Percentiles rank a stretch among this genome's conserved stretches.
Conservation (phyloP, 2,113 vertebrate species). For the Paralichthys olivaceus region DNA sequence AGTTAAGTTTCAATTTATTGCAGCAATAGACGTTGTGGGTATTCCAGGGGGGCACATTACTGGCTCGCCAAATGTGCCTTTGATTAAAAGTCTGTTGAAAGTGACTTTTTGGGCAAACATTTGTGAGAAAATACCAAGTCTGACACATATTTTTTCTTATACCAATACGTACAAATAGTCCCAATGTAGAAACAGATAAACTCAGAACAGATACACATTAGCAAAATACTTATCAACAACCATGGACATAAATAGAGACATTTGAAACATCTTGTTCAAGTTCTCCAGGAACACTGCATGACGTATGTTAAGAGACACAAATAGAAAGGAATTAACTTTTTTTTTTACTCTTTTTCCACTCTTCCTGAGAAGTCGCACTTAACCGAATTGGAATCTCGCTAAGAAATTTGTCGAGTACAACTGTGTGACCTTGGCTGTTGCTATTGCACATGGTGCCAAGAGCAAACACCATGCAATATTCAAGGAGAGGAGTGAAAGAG, state of each 20-base stretch:
- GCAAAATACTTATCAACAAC: not conserved
- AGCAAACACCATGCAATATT: constrained; percentile 2
- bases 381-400: too few species aligned
- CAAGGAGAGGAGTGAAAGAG: not conserved
- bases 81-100: not conserved
- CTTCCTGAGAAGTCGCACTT: not conserved
- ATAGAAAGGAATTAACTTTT: too few species aligned
- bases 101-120: not conserved
- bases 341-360: not conserved
- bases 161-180: not conserved
- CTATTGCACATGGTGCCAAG: not conserved
- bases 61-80: not conserved
- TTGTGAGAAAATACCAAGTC: constrained; percentile 40
- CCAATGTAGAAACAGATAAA: not conserved
- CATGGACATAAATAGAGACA: not conserved
- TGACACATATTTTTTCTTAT: not conserved
- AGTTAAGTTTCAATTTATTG: too few species aligned
- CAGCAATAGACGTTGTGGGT: not conserved
- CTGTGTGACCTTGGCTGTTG: constrained; percentile 12
- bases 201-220: not conserved
- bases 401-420: not conserved
- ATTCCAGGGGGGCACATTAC: not conserved
- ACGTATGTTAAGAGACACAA: not conserved
- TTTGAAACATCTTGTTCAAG: not conserved
- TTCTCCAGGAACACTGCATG: not conserved